Evolutionary conservation across 1,140 invertebrate species (phyloP), one percentile per base, ranked within the genome.

Genomic region (Drosophila sulfurigaster): DNA sequence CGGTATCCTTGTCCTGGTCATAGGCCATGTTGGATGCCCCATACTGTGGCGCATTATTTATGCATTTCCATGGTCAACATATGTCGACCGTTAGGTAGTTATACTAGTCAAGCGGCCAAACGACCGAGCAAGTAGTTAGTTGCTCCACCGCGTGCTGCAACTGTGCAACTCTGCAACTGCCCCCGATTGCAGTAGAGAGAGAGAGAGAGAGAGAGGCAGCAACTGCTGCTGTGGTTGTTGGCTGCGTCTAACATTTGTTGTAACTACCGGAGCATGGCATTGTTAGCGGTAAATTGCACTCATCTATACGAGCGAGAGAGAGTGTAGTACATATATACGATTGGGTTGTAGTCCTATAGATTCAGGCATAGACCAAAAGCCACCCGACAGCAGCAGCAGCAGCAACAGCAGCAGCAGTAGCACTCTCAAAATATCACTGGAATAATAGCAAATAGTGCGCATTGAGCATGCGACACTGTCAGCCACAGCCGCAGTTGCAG

Each of bases 251-350:
- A 87, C 83, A 87, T 87, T 87, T 87, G 83, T 88, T 87, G 83
- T 87, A 87, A 87, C 83, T 89, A 89, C 85, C 86, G 77, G 71
- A 73, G 81, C 81, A 89, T 89, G 85, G 81, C 85, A 89, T 89
- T 89, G 85, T 89, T 89, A 89, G 85, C 85, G 85, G 81, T 89
- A 90, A 89, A 89, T 89, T 89, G 85, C 85, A 89, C 85, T 89
- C 85, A 89, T 89, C 85, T 89, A 89, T 63, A 71, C 15, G 30
- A 73, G 48, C 1, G 43, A 5, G 13, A 32, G n/a, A 11, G 25
- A 13, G 49, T 54, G n/a, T 25, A 35, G 32, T 79, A 35, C n/a
- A 32, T 82, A 88, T 78, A 78, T 78, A 79, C 79, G 75, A 79
- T 81, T 82, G 70, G 71, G 43, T 51, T 51, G 16, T 28, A 57